Percentiles rank a stretch among this genome's conserved stretches.
Evolutionary conservation across 2,888 invertebrate genomes (phyloP).

Genomic region (Bruchidius siliquastri): DNA sequence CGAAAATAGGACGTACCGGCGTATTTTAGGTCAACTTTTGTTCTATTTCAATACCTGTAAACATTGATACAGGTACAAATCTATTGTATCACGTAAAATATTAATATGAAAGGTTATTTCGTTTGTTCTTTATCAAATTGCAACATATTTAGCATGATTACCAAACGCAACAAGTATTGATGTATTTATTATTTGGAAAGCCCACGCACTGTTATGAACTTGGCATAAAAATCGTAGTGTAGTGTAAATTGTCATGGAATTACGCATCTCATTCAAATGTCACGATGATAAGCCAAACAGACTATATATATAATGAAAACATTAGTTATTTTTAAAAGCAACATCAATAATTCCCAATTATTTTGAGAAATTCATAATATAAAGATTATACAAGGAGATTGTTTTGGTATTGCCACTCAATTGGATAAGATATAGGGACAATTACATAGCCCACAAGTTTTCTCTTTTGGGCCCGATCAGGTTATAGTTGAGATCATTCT

Average conservation of each 20-base stretch:
- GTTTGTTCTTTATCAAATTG: too few species aligned
- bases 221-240: not conserved
- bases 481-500: too few species aligned
- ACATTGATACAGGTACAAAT: too few species aligned
- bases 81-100: too few species aligned
- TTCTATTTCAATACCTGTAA: not conserved
- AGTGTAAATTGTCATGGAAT: not conserved
- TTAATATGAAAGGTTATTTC: too few species aligned
- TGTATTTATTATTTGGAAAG: not conserved
- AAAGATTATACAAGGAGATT: too few species aligned
- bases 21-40: not conserved
- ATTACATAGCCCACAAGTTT: too few species aligned
- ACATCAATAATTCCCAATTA: not conserved
- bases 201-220: not conserved
- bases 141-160: not conserved
- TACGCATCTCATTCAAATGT: not conserved
- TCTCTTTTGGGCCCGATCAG: too few species aligned
- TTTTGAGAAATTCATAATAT: too few species aligned
- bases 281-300: not conserved
- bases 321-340: not conserved
- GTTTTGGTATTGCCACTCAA: too few species aligned
- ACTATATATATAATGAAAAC: not conserved
- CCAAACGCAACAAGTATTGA: not conserved
- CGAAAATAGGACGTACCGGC: not conserved
- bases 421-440: too few species aligned